Evolutionary conservation across 2,888 invertebrate genomes (phyloP), one percentile per base, ranked within the genome.

Genomic region (Hypercompe scribonia): DNA sequence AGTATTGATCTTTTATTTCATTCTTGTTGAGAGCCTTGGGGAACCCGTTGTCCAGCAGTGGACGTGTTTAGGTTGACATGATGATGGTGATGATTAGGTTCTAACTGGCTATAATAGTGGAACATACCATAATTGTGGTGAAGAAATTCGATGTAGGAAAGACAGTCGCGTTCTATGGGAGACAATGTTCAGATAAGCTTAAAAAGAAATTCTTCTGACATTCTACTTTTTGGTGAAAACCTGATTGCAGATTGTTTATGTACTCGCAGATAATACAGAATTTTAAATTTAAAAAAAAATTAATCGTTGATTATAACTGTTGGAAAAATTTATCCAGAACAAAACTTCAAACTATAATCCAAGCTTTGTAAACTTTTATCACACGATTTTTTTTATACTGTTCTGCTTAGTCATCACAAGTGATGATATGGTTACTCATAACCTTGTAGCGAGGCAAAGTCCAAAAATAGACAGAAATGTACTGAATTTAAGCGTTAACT

Each of bases 141-240:
- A 8, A 3, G 8, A 36, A 36, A 36, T 13, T 87, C 92, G 46
- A 83, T 91, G 18, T 77, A 86, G 2, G 91, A 92, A 70, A 92
- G 93, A 3, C 89, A 92, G 78, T 87, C 89, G 58, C 88, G 89
- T 24, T 93, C 86, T 85, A 82, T 91, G 7, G 89, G 90, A 0
- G 88, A 89, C 24, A 91, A 92, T 68, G 93, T 92, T 64, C 85
- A 91, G 80, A 88, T 85, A n/a, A 91, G 92, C 82, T 80, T 90
- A 24, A 54, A 46, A 46, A 46, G 18, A 21, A 21, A 11, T 39
- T 11, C 36, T 36, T 8, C 8, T 36, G 42, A 42, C 42, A 50
- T 50, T 50, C 18, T 21, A 50, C 5, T 50, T n/a, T 1, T 10
- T 54, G n/a, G 8, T n/a, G 24, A 54, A 54, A n/a, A 24, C 8